Base-by-base conservation (phyloP, 2,113 vertebrate genomes). In the Dasyprocta punctata region DNA sequence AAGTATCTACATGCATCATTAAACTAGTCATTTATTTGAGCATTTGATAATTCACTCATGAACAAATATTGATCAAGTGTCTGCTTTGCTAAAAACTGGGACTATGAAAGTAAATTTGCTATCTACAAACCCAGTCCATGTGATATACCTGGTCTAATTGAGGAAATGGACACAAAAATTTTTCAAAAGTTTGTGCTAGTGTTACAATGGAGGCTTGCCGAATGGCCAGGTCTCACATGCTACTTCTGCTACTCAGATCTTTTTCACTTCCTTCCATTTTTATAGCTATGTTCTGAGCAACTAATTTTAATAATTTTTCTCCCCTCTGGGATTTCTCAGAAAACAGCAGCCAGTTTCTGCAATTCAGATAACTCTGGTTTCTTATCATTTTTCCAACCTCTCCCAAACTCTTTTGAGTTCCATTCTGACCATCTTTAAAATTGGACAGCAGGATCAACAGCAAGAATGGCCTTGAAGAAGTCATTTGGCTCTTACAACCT, bases 11-110 rank as follows among this genome's bases (percentile, higher is more conserved):
- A 90, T 75, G 3, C 84, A 80, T 91, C 78, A 80, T 71, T 91
- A 84, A 84, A 14, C 65, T 47, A 75, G 84, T 84, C 58, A 81
- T 75, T 77, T 78, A 83, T 78, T 90, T n/a, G 52, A 33, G 77
- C 49, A 89, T 71, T 73, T 94, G 86, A 36, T 83, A 47, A 56
- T 49, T 94, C 11, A 38, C 49, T 92, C 56, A 86, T 73, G 81
- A 94, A 82, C 80, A 84, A 91, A 89, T 93, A 69, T 47, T 94
- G 91, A 82, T 67, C 85, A 87, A 60, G 38, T 82, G 56, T 28
- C 63, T 41, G 30, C 54, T 67, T 6, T 60, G 28, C 44, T 67
- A 84, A 93, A 89, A 81, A 19, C 28, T 58, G 67, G 19, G 33
- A 85, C 38, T 87, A 71, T 26, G 41, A 81, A 86, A 65, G 56